A percentile compares a stretch with the other conserved stretches of the same genome.
Conservation (phyloP, 2,888 invertebrate species). For the Rhagonycha lutea region DNA sequence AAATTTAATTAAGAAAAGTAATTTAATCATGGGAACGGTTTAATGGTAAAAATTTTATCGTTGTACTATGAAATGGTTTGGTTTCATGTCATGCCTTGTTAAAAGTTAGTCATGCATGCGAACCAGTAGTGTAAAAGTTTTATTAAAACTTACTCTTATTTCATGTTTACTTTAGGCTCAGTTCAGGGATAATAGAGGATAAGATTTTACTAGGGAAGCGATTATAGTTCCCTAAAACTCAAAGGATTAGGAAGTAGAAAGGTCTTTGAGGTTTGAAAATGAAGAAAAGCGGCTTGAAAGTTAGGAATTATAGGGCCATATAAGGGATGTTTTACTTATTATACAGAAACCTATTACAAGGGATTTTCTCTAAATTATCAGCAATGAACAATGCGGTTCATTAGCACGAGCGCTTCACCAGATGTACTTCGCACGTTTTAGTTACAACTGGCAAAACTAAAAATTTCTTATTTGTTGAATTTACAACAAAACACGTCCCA, state of each 20-base stretch:
- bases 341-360: constrained; percentile 28
- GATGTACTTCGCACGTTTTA: constrained; percentile 16
- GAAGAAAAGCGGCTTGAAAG: constrained; percentile 22
- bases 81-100: neutral
- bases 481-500: constrained; percentile 12
- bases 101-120: constrained; percentile 13
- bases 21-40: neutral
- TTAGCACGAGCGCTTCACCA: constrained; percentile 16
- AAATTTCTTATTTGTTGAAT: constrained; percentile 14
- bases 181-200: constrained; percentile 17
- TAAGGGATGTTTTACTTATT: constrained; percentile 23
- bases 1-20: neutral
- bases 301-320: constrained; percentile 19
- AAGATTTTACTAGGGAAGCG: constrained; percentile 16
- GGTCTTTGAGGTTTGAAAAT: constrained; percentile 23
- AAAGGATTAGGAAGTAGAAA: constrained; percentile 22
- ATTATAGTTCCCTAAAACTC: constrained; percentile 23
- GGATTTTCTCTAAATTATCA: constrained; percentile 28
- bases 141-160: constrained; percentile 17
- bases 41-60: neutral
- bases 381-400: constrained; percentile 20
- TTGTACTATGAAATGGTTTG: neutral
- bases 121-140: constrained; percentile 15
- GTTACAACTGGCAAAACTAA: constrained; percentile 7
- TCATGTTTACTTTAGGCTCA: constrained; percentile 17